Evolutionary conservation across 2,888 invertebrate genomes (phyloP), one percentile per base, ranked within the genome.

Genomic region (Agrilus cyanescens): DNA sequence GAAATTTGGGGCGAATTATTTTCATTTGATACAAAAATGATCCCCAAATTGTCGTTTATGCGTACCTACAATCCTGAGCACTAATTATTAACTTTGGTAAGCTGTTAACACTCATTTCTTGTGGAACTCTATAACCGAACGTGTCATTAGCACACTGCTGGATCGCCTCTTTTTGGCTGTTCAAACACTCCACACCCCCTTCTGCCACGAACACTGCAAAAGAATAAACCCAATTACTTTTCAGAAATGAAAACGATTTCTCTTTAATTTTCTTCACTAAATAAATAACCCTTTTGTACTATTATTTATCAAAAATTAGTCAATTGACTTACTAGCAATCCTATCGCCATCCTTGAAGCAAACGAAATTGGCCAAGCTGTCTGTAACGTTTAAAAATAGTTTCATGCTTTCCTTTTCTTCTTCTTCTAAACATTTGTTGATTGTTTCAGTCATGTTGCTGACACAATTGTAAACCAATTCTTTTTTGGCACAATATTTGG

Each of bases 271-370:
- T n/a, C n/a, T n/a, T n/a, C n/a, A n/a, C n/a, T n/a, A n/a, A n/a
- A n/a, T n/a, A n/a, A n/a, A n/a, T n/a, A n/a, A n/a, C n/a, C n/a
- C n/a, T n/a, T n/a, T n/a, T n/a, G n/a, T n/a, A n/a, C n/a, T n/a
- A n/a, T n/a, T n/a, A n/a, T n/a, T n/a, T n/a, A n/a, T n/a, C n/a
- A n/a, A n/a, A n/a, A n/a, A n/a, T n/a, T n/a, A n/a, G n/a, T n/a
- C n/a, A n/a, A n/a, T n/a, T 30, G 47, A 73, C 80, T 72, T 62
- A 84, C 84, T 67, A 1, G 87, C 86, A 54, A 88, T 82, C 52
- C 86, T 76, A 60, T 87, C 86, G 7, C 87, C 87, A 53, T 85
- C 84, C 54, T 86, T 85, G 56, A 72, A 78, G 58, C 88, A 88
- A 16, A 83, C 68, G 58, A 88, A 88, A 50, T 79, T 75, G 0